These are phyloP conservation scores for Psettodes erumei DNA, from an alignment of 2,113 vertebrate species.

Conservation along the genomic window DNA sequence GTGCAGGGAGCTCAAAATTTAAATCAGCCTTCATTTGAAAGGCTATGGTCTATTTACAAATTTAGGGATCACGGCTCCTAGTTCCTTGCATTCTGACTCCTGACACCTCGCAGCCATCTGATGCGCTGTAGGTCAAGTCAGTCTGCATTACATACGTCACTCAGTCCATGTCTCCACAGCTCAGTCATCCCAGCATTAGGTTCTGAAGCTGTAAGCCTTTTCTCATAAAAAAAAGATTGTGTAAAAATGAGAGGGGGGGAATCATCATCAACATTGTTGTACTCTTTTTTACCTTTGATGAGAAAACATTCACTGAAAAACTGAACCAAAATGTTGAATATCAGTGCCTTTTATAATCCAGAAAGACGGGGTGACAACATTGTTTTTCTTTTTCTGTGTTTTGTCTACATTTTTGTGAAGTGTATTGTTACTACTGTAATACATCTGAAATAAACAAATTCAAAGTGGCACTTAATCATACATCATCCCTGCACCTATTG, in stretches of 20 bases:
- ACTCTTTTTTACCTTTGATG: neutral
- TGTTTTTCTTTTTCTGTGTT: slow-evolving; percentile 22
- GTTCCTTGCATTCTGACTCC: neutral
- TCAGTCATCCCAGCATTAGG: neutral
- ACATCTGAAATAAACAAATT: slow-evolving; percentile 49
- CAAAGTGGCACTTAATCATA: slow-evolving; percentile 7
- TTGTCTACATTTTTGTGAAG: slow-evolving; percentile 14
- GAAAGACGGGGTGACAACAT: neutral
- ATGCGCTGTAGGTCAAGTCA: neutral
- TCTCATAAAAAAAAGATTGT: neutral
- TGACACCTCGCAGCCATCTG: neutral
- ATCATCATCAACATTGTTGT: neutral
- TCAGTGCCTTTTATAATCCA: slow-evolving; percentile 32
- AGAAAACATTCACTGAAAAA: neutral
- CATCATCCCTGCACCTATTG: neutral
- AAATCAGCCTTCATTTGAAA: neutral
- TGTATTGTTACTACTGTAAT: slow-evolving; percentile 23
- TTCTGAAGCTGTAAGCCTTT: neutral
- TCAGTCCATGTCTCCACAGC: neutral
- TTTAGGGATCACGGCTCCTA: neutral
- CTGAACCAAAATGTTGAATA: neutral
- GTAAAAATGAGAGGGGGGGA: neutral
- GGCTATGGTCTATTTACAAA: neutral
- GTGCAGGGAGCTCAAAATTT: slow-evolving; percentile 8
- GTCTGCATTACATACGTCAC: neutral